These are phyloP conservation scores for Drosophila nigritarsus DNA, from an alignment of 2,888 invertebrate genomes.

Conservation along the genomic window DNA sequence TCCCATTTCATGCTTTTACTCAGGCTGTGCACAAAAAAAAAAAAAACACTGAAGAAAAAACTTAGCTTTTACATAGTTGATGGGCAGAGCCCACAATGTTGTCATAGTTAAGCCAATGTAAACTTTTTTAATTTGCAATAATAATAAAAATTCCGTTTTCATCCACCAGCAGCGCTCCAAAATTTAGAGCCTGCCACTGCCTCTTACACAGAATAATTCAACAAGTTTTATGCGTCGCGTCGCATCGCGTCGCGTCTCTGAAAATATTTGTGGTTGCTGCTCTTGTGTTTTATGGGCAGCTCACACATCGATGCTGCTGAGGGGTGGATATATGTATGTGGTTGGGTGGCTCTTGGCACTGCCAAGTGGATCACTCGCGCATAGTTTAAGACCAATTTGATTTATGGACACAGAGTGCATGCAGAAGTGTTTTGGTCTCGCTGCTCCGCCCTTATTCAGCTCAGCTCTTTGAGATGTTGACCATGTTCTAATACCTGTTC, in stretches of 20 bases:
- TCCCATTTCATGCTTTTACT: slow-evolving; percentile 3
- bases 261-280: slow-evolving; percentile 70
- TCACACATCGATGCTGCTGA: slow-evolving; percentile 10
- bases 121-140: slow-evolving; percentile 81
- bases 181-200: slow-evolving; percentile 21
- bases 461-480: slow-evolving; percentile 2
- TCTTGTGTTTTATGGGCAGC: slow-evolving; percentile 54
- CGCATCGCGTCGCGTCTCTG: slow-evolving; percentile 39
- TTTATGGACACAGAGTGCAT: slow-evolving; percentile 58
- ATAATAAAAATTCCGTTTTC: slow-evolving; percentile 72
- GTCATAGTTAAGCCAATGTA: slow-evolving; percentile 77
- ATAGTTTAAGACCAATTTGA: slow-evolving; percentile 60
- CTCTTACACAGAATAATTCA: slow-evolving; percentile 61
- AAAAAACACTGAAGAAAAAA: slow-evolving; percentile 27
- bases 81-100: slow-evolving; percentile 22
- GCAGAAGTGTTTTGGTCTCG: slow-evolving; percentile 14
- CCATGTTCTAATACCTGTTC: slow-evolving; percentile 52
- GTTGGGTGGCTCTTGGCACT: not conserved
- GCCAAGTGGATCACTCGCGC: slow-evolving; percentile 15
- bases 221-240: slow-evolving; percentile 72
- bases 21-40: not conserved
- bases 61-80: slow-evolving; percentile 74
- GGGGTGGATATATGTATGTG: not conserved
- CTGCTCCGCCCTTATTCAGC: too few relatives aligned
- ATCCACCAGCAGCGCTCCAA: slow-evolving; percentile 28